Conservation (phyloP, 2,113 vertebrate genomes). For the Sinocyclocheilus anshuiensis region DNA sequence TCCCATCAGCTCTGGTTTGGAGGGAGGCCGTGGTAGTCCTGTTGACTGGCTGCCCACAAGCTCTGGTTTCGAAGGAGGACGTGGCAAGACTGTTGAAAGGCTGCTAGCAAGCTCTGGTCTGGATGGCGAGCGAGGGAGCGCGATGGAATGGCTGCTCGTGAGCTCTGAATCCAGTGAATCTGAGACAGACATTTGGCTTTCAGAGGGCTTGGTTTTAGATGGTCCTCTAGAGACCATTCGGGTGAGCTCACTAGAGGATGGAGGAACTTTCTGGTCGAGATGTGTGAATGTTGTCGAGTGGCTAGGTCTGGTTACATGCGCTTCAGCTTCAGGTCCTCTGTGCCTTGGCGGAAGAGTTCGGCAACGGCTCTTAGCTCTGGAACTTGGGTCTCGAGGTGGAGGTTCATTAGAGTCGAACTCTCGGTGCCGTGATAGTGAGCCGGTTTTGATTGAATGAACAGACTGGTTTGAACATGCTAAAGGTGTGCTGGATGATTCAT, state of each 20-base stretch:
- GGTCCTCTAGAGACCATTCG: slow-evolving; percentile 32
- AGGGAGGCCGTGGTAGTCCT: slow-evolving; percentile 56
- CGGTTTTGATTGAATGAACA: slow-evolving; percentile 1
- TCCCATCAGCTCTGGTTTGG: slow-evolving; percentile 64
- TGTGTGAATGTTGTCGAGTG: slow-evolving; percentile 74
- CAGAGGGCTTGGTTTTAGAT: slow-evolving; percentile 30
- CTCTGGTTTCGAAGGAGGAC: slow-evolving; percentile 44
- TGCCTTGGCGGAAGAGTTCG: slow-evolving; percentile 75
- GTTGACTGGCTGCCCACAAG: slow-evolving; percentile 22
- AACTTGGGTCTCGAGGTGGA: slow-evolving; percentile 14
- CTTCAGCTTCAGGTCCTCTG: slow-evolving; percentile 60
- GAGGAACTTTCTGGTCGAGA: slow-evolving; percentile 61
- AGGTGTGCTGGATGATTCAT: neutral
- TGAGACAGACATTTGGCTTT: neutral
- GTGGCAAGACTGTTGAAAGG: slow-evolving; percentile 39
- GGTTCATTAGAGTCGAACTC: slow-evolving; percentile 4
- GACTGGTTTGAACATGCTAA: neutral
- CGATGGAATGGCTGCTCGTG: slow-evolving; percentile 1
- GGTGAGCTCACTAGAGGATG: slow-evolving; percentile 41
- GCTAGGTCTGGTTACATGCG: slow-evolving; percentile 66
- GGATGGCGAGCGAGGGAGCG: slow-evolving; percentile 10
- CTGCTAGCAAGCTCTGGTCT: slow-evolving; percentile 35
- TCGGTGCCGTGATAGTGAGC: neutral
- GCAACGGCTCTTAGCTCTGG: slow-evolving; percentile 67
- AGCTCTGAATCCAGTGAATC: slow-evolving; percentile 17